Conservation (phyloP, 1,140 invertebrate species). For the Sinonovacula constricta region DNA sequence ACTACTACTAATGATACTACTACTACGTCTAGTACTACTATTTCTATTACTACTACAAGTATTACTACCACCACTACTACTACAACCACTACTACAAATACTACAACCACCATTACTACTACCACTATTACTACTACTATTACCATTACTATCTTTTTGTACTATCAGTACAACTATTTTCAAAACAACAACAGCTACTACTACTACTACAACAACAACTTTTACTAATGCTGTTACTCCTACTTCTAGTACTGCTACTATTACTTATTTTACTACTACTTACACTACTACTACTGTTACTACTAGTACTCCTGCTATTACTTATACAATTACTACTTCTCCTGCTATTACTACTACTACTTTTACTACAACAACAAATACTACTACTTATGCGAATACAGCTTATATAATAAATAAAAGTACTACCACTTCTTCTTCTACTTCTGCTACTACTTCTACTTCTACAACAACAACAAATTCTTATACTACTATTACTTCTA, state of each 20-base stretch:
- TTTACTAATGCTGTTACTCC: conserved; percentile 45
- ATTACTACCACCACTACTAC: too few relatives aligned
- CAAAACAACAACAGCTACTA: conserved; percentile 35
- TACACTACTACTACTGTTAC: too few relatives aligned
- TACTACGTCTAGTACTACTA: too few relatives aligned
- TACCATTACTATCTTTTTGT: conserved; percentile 26
- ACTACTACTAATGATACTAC: too few relatives aligned
- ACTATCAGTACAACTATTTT: conserved; percentile 30
- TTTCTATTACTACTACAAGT: too few relatives aligned
- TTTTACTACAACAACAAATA: too few relatives aligned
- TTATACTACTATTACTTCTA: too few relatives aligned
- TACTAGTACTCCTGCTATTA: background rate
- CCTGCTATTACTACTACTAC: too few relatives aligned
- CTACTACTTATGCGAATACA: background rate
- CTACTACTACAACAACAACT: conserved; percentile 35
- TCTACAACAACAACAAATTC: conserved; percentile 7
- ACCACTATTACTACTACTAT: conserved; percentile 39
- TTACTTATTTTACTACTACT: conserved; percentile 39
- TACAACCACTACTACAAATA: too few relatives aligned
- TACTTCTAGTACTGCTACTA: conserved; percentile 52
- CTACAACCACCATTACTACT: too few relatives aligned
- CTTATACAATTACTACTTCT: too few relatives aligned
- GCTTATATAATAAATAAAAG: background rate
- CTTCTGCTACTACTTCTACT: background rate
- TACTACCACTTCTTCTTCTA: background rate